These are phyloP conservation scores for Aporrectodea caliginosa DNA, from an alignment of 1,140 invertebrate genomes.

Conservation along the genomic window DNA sequence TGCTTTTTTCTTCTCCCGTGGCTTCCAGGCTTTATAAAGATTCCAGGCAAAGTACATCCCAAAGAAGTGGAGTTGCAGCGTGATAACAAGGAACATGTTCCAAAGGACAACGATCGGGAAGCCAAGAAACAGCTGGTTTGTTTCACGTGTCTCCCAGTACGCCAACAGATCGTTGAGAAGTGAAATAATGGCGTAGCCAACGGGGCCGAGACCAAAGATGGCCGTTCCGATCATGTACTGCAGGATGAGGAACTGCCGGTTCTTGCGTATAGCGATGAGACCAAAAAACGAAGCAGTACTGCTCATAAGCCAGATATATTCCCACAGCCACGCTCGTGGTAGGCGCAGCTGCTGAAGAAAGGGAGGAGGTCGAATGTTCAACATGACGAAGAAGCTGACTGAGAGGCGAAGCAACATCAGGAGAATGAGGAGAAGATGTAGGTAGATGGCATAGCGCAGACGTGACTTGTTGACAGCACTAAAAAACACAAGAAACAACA, in stretches of 20 bases:
- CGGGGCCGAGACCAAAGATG: slow-evolving; percentile 72
- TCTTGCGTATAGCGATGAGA: slow-evolving; percentile 78
- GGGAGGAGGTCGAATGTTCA: slow-evolving; percentile 69
- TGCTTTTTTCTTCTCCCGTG: slow-evolving; percentile 34
- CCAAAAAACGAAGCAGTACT: slow-evolving; percentile 79
- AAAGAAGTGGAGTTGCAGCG: slow-evolving; percentile 85
- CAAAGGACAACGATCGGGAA: slow-evolving; percentile 88
- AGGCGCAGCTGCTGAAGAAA: slow-evolving; percentile 82
- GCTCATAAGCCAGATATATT: slow-evolving; percentile 88
- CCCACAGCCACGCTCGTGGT: slow-evolving; percentile 85
- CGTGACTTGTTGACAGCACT: slow-evolving; percentile 88
- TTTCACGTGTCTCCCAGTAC: slow-evolving; percentile 71
- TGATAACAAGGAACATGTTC: slow-evolving; percentile 85
- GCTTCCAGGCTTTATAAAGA: slow-evolving; percentile 78
- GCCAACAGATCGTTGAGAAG: slow-evolving; percentile 79
- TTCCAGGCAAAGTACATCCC: slow-evolving; percentile 84
- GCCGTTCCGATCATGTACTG: slow-evolving; percentile 78
- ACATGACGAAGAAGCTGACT: slow-evolving; percentile 87
- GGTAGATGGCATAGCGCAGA: slow-evolving; percentile 86
- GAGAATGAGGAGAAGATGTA: slow-evolving; percentile 83
- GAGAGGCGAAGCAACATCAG: slow-evolving; percentile 85
- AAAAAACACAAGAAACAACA: slow-evolving; percentile 51
- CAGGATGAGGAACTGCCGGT: slow-evolving; percentile 71
- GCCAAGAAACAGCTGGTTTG: slow-evolving; percentile 55
- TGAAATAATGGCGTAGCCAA: slow-evolving; percentile 74